Evolutionary conservation across 2,888 invertebrate genomes (phyloP).

Genomic region (Lypha dubia): DNA sequence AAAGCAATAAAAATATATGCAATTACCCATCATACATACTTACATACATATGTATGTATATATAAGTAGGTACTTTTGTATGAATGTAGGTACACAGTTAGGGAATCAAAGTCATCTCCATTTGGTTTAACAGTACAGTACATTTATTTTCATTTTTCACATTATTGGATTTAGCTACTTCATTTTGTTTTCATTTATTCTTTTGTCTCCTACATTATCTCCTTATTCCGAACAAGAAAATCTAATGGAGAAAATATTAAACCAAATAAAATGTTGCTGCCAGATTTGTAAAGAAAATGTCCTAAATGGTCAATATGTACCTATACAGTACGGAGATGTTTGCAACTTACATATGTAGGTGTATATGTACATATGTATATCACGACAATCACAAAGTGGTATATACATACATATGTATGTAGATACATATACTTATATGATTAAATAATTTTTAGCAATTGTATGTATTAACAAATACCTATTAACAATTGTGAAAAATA

Average conservation of each 20-base stretch:
- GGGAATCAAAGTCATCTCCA: slow-evolving; percentile 40
- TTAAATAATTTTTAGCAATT: no score
- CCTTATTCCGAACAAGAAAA: slow-evolving; percentile 27
- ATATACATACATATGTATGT: no score
- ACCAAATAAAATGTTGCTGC: background rate
- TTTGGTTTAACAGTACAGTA: slow-evolving; percentile 48
- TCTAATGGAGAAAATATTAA: slow-evolving; percentile 19
- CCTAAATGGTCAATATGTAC: background rate
- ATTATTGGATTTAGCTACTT: slow-evolving; percentile 44
- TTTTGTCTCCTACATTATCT: slow-evolving; percentile 38
- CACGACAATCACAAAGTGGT: no score
- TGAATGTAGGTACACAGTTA: no score
- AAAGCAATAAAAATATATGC: slow-evolving; percentile 55
- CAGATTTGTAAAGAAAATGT: no score
- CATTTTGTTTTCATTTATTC: slow-evolving; percentile 37
- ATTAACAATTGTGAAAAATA: background rate
- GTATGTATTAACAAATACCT: no score
- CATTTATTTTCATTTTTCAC: slow-evolving; percentile 42
- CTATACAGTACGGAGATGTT: no score
- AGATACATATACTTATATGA: no score
- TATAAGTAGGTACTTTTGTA: no score
- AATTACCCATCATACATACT: slow-evolving; percentile 39
- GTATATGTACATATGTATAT: no score
- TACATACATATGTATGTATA: no score
- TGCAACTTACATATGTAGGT: no score